phyloP scores from a whole-genome alignment of 2,113 vertebrate genomes.

The Ptychochromis oligacanthus region DNA sequence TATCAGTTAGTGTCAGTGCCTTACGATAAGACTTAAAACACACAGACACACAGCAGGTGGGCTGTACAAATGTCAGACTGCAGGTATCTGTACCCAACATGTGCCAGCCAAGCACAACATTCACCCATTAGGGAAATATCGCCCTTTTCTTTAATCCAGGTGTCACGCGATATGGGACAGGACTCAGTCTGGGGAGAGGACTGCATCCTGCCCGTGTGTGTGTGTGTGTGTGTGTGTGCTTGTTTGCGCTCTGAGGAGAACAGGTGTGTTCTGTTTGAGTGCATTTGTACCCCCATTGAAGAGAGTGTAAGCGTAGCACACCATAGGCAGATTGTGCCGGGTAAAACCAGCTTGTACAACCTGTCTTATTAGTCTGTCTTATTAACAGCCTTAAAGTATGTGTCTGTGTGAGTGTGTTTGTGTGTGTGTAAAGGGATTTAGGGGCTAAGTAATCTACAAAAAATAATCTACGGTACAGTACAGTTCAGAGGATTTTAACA shows the following conservation, averaged over 20 bases:
- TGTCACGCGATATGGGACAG: conserved; percentile 53
- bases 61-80: conserved; percentile 17
- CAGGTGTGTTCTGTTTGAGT: conserved; percentile 49
- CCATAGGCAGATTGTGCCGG: conserved; percentile 16
- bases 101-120: conserved; percentile 49
- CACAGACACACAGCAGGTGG: conserved; percentile 27
- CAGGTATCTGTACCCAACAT: conserved; percentile 29
- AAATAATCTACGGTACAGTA: background rate
- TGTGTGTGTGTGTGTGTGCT: background rate
- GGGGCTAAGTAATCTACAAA: background rate
- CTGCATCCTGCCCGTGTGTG: background rate
- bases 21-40: background rate
- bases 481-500: background rate
- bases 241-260: background rate
- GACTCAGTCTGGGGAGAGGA: background rate
- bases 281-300: conserved; percentile 20
- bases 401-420: background rate
- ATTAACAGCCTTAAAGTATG: conserved; percentile 16
- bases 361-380: conserved; percentile 51
- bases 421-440: background rate
- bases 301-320: background rate
- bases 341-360: background rate
- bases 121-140: conserved; percentile 62
- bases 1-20: background rate
- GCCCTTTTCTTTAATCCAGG: conserved; percentile 53